These are phyloP conservation scores for Abscondita cerata DNA, from an alignment of 2,888 invertebrate species.

Conservation along the genomic window DNA sequence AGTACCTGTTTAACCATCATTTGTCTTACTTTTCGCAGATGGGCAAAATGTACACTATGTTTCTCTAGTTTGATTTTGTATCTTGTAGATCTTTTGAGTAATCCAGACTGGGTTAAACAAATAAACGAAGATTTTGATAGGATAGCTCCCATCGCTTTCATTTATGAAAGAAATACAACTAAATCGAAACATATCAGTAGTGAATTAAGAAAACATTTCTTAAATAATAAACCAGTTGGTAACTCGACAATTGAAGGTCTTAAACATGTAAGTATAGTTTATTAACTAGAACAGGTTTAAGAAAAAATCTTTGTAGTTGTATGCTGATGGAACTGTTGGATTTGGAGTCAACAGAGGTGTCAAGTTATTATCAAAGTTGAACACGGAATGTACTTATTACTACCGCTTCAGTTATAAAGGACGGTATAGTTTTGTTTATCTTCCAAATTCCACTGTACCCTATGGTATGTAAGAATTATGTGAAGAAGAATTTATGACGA, in stretches of 20 bases:
- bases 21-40: no score
- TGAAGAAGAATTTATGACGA: no score
- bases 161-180: conserved; percentile 64
- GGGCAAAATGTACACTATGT: no score
- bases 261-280: conserved; percentile 54
- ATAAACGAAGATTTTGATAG: conserved; percentile 68
- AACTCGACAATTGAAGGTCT: conserved; percentile 54
- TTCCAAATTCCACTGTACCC: conserved; percentile 59
- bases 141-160: conserved; percentile 70
- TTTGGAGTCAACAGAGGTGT: conserved; percentile 68
- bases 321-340: conserved; percentile 66
- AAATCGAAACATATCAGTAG: conserved; percentile 61
- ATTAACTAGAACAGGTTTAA: not conserved
- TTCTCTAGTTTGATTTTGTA: no score
- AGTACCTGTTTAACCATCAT: no score
- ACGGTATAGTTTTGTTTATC: conserved; percentile 64
- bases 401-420: conserved; percentile 69
- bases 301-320: conserved; percentile 57
- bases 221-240: conserved; percentile 56
- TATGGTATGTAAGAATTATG: conserved; percentile 37
- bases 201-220: conserved; percentile 62
- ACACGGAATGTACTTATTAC: conserved; percentile 65
- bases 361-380: conserved; percentile 65
- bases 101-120: conserved; percentile 61
- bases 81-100: conserved; percentile 61